Evolutionary conservation across 2,888 invertebrate genomes (phyloP).

Genomic region (Pseudoips prasinana): DNA sequence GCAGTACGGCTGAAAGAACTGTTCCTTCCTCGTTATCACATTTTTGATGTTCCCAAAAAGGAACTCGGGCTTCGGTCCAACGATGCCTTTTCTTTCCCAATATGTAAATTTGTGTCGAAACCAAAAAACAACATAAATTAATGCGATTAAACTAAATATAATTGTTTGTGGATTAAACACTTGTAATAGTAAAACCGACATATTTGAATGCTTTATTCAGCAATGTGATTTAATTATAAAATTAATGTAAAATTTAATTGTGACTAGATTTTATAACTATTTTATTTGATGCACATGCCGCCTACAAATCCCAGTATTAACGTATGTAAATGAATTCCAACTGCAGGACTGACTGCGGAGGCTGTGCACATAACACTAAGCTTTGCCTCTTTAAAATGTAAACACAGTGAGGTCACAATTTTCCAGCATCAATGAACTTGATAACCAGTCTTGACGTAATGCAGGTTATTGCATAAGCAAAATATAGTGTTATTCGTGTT

Average conservation of each 20-base stretch:
- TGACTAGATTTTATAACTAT: no score
- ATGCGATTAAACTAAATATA: constrained; percentile 33
- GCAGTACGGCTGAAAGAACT: constrained; percentile 83
- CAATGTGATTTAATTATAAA: no score
- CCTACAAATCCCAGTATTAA: no score
- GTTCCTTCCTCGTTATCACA: constrained; percentile 77
- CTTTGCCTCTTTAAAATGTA: constrained; percentile 35
- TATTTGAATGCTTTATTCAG: constrained; percentile 19
- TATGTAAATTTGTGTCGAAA: constrained; percentile 75
- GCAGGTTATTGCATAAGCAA: no score
- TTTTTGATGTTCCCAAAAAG: constrained; percentile 84
- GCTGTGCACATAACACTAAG: constrained; percentile 21
- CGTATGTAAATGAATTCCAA: no score
- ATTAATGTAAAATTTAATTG: no score
- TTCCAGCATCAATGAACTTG: constrained; percentile 29
- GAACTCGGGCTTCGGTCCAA: constrained; percentile 79
- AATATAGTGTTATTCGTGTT: no score
- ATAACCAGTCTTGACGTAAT: constrained; percentile 2
- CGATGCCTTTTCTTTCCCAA: constrained; percentile 83
- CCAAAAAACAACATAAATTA: constrained; percentile 49
- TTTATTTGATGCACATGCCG: no score
- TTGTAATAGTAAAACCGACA: constrained; percentile 27
- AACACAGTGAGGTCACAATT: constrained; percentile 29
- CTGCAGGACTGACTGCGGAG: constrained; percentile 22
- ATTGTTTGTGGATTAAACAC: constrained; percentile 37